Evolutionary conservation across 2,797 vertebrate species (phyloP), one percentile per base, ranked within the genome.

Genomic region (Fundulus diaphanus): DNA sequence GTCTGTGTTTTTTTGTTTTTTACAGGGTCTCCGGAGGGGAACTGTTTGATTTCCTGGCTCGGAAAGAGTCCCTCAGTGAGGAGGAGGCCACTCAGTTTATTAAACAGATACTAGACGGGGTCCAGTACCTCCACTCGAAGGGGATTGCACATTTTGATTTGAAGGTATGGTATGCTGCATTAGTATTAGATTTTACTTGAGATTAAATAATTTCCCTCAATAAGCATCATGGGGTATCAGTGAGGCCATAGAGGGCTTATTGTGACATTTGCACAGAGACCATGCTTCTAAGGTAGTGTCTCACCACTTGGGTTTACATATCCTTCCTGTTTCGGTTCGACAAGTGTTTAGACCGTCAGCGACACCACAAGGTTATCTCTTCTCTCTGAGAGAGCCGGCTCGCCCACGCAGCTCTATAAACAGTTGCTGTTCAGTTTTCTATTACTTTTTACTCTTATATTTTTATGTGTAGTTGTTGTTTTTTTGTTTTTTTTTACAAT

Each of bases 11-110:
- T 31, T 87, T 67, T 87, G 22, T 89, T 74, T 89, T 11, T 92
- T 87, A 0, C 90, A 98, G 97, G 52, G 97, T 98, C 40, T 97
- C 96, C 72, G 97, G 97, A 78, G 97, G 97, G 76, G 97, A 98
- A 86, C 96, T 98, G 42, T 98, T 98, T 88, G 97, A 98, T 82
- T 98, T 98, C 84, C 83, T 98, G 91, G 96, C 97, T 68, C 97
- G 97, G 90, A 99, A 99, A 81, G 98, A 99, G 88, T 97, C 97
- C 24, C 92, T 99, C 84, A 97, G 97, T 86, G 98, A 99, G 85
- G 98, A 99, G 82, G 98, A 99, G 82, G 98, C 98, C 87, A 98
- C 98, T 31, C 96, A 96, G 90, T 99, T 99, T 89, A 97, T 99
- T 87, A 99, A 97, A 86, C 97, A 99, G 94, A 98, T 99, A 89